Evolutionary conservation across 2,888 invertebrate species (phyloP).

Genomic region (Neoscelio sp.): DNA sequence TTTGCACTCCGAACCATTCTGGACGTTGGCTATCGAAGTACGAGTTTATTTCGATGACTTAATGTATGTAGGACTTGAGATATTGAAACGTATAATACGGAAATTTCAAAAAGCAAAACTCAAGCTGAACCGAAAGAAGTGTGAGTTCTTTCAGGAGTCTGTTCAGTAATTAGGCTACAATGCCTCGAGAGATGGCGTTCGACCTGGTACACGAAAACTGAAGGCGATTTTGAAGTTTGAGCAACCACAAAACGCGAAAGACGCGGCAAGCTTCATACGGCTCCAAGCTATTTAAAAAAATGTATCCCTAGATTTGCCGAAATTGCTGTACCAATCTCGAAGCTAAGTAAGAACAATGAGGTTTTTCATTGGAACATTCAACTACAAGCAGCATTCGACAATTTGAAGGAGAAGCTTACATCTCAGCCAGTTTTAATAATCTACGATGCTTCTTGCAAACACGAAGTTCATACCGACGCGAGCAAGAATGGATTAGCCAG

Average conservation of each 20-base stretch:
- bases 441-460: not conserved
- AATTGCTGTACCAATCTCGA: conserved; percentile 48
- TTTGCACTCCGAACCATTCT: too few relatives aligned
- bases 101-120: not conserved
- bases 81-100: not conserved
- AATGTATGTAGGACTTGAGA: conserved; percentile 32
- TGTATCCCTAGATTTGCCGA: conserved; percentile 63
- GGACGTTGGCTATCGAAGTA: too few relatives aligned
- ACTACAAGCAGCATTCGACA: not conserved
- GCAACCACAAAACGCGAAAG: conserved; percentile 41
- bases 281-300: conserved; percentile 67
- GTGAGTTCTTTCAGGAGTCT: not conserved
- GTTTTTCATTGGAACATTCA: not conserved
- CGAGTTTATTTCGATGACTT: conserved; percentile 50
- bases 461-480: not conserved
- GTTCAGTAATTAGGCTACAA: not conserved
- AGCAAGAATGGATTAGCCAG: not conserved
- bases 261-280: conserved; percentile 65
- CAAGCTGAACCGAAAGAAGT: not conserved
- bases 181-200: conserved; percentile 3
- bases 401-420: not conserved
- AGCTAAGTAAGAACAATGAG: not conserved
- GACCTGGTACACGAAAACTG: conserved; percentile 56
- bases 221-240: conserved; percentile 45
- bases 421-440: not conserved